phyloP scores from a whole-genome alignment of 2,113 vertebrate species.

The Bos taurus region ARS-UCD2.0 NC_037338.1:2571001-2571500 shows the following conservation, averaged over 20 bases:
- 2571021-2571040: not conserved
- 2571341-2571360: not conserved
- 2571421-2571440: not conserved
- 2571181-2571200: not conserved
- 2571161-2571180: not conserved
- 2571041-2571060: not conserved
- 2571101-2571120: not conserved
- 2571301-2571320: not conserved
- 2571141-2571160: not conserved
- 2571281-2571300: not conserved
- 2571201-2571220: not conserved
- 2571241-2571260: not conserved
- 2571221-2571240: not conserved
- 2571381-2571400: not conserved
- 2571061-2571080: not conserved
- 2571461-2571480: not conserved
- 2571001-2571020: not conserved
- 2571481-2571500: not conserved
- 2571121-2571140: not conserved
- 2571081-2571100: not conserved
- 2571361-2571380: not conserved
- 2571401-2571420: not conserved
- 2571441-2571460: not conserved
- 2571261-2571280: not conserved
- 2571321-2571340: not conserved